These are phyloP conservation scores for Austrolebias charrua DNA, from an alignment of 2,797 vertebrate genomes.

Conservation along the genomic window DNA sequence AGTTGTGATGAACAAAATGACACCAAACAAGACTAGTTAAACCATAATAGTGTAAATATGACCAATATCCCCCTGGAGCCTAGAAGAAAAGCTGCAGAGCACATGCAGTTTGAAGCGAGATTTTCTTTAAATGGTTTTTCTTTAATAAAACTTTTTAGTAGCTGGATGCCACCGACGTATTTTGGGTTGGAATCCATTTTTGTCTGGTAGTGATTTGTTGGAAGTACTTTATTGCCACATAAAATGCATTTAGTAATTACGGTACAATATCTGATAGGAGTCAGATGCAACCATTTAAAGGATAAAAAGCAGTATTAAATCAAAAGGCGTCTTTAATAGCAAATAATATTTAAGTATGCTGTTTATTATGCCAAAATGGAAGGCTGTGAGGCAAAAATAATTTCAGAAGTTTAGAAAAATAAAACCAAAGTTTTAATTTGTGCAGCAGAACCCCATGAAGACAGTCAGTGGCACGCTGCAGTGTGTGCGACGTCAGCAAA, in stretches of 20 bases:
- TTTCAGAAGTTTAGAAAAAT: slow-evolving; percentile 1
- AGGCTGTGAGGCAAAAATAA: slow-evolving; percentile 35
- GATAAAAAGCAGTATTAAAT: slow-evolving; percentile 1
- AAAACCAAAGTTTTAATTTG: slow-evolving; percentile 17
- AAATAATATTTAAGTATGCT: slow-evolving; percentile 9
- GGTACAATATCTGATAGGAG: slow-evolving; percentile 15
- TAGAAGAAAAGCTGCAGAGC: slow-evolving; percentile 20
- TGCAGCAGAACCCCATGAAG: slow-evolving; percentile 2
- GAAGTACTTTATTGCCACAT: background rate
- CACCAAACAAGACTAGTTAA: too few species aligned
- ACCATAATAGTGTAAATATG: too few species aligned
- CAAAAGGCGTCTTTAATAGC: background rate
- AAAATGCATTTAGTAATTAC: background rate
- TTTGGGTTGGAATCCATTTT: slow-evolving; percentile 9
- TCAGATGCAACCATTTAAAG: slow-evolving; percentile 11
- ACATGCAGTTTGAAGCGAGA: background rate
- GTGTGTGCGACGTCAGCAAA: slow-evolving; percentile 11
- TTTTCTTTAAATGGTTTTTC: slow-evolving; percentile 1
- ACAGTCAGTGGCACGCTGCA: slow-evolving; percentile 1
- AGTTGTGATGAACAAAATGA: too few species aligned
- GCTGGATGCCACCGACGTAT: slow-evolving; percentile 1
- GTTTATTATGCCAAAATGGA: background rate
- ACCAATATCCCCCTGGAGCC: too few species aligned
- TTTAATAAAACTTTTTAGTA: slow-evolving; percentile 8
- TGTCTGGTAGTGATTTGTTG: too few species aligned